Evolutionary conservation across 2,888 invertebrate genomes (phyloP), one percentile per base, ranked within the genome.

Genomic region (Plusia festucae): DNA sequence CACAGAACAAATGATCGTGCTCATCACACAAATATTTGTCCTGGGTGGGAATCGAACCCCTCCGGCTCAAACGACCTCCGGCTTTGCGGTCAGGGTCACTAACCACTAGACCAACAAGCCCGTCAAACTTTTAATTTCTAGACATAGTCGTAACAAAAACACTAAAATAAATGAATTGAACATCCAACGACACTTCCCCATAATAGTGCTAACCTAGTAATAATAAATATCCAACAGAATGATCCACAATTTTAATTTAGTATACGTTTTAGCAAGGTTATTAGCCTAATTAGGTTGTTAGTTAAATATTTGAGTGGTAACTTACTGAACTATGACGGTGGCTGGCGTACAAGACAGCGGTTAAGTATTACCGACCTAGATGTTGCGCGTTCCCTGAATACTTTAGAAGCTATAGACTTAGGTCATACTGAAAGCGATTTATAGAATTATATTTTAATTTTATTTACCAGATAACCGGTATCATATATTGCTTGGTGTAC

Each of bases 281-380:
- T 82, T 80, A 79, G 72, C 56, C 62, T 77, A 78, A 84, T 81
- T 74, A 78, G 57, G 64, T 70, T 63, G 67, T 71, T 71, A 68
- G 54, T 53, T 76, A 70, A 68, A 77, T 79, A 80, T 76, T 82
- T 76, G 60, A 73, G 65, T 53, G 65, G 63, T 71, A 73, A 75
- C 61, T 68, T 62, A 27, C 69, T 75, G 63, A 79, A 75, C 67
- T 68, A 70, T 71, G 72, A 69, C 70, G 76, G 76, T 73, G 76
- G 78, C 70, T 79, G 55, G 68, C 60, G 59, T 57, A 63, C 60
- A 75, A 76, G 82, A 82, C 83, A 79, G 78, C 72, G 60, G 71
- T 80, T 75, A 84, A 81, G 76, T 83, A 84, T 82, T 70, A 76
- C 68, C 73, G 73, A 62, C 79, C 85, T 76, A 79, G 78, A 84